Evolutionary conservation across 2,797 vertebrate species (phyloP).

Genomic region (Gila robusta): DNA sequence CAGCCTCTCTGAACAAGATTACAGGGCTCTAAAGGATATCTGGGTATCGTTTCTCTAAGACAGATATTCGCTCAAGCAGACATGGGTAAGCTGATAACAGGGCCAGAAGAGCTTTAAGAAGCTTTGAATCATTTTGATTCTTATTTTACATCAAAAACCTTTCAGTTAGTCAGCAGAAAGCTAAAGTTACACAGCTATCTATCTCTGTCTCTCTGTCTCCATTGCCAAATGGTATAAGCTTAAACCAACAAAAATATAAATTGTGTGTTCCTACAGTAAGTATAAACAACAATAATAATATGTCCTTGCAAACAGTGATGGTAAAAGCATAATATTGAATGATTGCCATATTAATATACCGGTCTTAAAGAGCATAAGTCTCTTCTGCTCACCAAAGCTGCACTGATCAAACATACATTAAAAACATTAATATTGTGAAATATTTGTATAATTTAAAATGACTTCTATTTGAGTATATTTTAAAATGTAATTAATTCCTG

Average conservation of each 20-base stretch:
- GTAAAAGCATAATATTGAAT: background rate
- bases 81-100: conserved; percentile 20
- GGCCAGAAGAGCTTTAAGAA: conserved; percentile 20
- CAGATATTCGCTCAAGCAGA: conserved; percentile 11
- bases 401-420: too few species aligned
- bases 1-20: conserved; percentile 33
- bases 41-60: conserved; percentile 10
- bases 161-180: conserved; percentile 17
- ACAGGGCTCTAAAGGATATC: conserved; percentile 9
- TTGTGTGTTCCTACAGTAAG: background rate
- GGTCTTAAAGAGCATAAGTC: too few species aligned
- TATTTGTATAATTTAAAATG: too few species aligned
- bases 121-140: conserved; percentile 32
- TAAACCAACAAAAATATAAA: background rate
- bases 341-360: background rate
- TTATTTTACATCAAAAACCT: conserved; percentile 35
- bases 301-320: background rate
- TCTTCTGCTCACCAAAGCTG: background rate
- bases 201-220: background rate
- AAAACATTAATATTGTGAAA: background rate
- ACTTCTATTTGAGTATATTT: background rate
- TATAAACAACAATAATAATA: background rate
- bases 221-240: background rate
- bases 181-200: background rate
- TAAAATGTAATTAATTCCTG: background rate